Percentiles rank a stretch among this genome's conserved stretches.
Conservation (phyloP, 2,113 vertebrate species). For the Zapornia atra region DNA sequence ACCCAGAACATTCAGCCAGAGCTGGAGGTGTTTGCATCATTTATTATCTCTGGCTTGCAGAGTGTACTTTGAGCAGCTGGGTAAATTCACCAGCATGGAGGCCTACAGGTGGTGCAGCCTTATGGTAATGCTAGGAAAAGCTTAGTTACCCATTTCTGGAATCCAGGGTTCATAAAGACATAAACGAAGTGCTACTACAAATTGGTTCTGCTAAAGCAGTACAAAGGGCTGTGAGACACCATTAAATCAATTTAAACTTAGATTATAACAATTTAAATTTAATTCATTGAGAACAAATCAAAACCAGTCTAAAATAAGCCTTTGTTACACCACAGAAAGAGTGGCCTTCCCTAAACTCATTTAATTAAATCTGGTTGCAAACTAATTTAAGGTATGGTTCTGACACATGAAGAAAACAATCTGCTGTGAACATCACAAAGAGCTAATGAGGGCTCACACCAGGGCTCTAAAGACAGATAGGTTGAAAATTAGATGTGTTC, state of each 20-base stretch:
- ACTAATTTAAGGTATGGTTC: neutral
- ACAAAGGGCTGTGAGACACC: neutral
- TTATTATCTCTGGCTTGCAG: neutral
- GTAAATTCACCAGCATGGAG: neutral
- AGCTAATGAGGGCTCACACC: neutral
- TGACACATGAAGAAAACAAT: neutral
- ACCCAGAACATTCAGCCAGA: neutral
- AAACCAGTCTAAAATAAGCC: neutral
- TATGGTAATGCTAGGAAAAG: neutral
- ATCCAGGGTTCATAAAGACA: neutral
- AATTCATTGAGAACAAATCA: neutral
- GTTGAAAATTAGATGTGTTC: conserved; percentile 1
- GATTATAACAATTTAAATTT: neutral
- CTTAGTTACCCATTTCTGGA: neutral
- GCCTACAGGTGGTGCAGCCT: neutral
- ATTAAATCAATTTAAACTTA: neutral
- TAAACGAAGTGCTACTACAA: neutral
- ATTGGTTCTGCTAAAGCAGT: neutral
- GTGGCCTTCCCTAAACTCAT: neutral
- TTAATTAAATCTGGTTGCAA: neutral
- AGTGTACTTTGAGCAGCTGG: neutral
- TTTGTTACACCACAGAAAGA: neutral
- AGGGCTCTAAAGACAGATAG: neutral
- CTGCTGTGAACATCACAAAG: neutral
- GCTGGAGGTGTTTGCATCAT: neutral